These are phyloP conservation scores for Leptinotarsa lineolata DNA, from an alignment of 1,140 invertebrate species.

Conservation along the genomic window DNA sequence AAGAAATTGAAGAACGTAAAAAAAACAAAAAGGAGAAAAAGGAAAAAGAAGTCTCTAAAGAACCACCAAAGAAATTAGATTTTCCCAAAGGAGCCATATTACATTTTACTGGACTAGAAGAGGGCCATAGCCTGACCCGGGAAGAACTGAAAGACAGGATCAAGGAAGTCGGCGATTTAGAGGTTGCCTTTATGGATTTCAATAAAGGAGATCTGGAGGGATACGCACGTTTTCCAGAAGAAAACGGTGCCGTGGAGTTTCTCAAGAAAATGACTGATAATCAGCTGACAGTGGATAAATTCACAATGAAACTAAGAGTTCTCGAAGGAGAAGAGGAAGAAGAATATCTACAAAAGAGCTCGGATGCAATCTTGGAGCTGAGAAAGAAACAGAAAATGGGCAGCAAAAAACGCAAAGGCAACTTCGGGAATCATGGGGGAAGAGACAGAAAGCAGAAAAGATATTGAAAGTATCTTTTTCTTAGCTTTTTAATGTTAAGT, in stretches of 20 bases:
- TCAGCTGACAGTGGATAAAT: slow-evolving; percentile 61
- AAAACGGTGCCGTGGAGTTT: slow-evolving; percentile 69
- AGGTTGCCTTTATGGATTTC: slow-evolving; percentile 77
- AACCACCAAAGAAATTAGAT: slow-evolving; percentile 57
- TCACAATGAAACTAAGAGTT: slow-evolving; percentile 62
- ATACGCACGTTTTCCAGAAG: slow-evolving; percentile 70
- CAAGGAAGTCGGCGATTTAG: slow-evolving; percentile 62
- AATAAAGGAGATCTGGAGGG: slow-evolving; percentile 73
- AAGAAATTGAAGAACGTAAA: slow-evolving; percentile 66
- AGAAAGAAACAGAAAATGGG: slow-evolving; percentile 56
- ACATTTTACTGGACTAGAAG: slow-evolving; percentile 65
- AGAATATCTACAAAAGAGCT: slow-evolving; percentile 66
- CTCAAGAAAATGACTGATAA: slow-evolving; percentile 67
- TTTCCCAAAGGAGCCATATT: slow-evolving; percentile 73
- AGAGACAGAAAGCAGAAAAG: not conserved
- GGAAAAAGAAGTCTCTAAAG: slow-evolving; percentile 44
- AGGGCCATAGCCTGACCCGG: slow-evolving; percentile 62
- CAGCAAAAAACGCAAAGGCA: slow-evolving; percentile 53
- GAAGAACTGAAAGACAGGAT: slow-evolving; percentile 73
- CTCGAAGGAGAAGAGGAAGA: slow-evolving; percentile 74
- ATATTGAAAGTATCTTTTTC: not conserved
- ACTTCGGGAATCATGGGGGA: slow-evolving; percentile 41
- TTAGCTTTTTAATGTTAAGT: not conserved
- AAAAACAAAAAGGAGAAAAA: slow-evolving; percentile 61
- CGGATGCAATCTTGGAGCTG: slow-evolving; percentile 64